Percentiles rank a stretch among this genome's conserved stretches.
These are phyloP conservation scores for Bombyx mori DNA, from an alignment of 1,140 invertebrate species.

Conservation along the genomic window ASM3026992v2 NC_085131.1:6030501-6031000, in stretches of 20 bases:
- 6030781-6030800: conserved; percentile 87
- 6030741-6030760: conserved; percentile 84
- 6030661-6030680: conserved; percentile 91
- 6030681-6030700: conserved; percentile 91
- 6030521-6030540: too few relatives aligned
- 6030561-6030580: too few relatives aligned
- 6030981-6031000: too few relatives aligned
- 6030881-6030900: conserved; percentile 11
- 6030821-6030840: conserved; percentile 87
- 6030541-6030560: too few relatives aligned
- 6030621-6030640: not conserved
- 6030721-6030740: conserved; percentile 81
- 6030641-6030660: conserved; percentile 3
- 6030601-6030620: too few relatives aligned
- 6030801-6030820: conserved; percentile 73
- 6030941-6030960: too few relatives aligned
- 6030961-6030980: too few relatives aligned
- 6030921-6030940: too few relatives aligned
- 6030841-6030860: conserved; percentile 84
- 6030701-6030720: conserved; percentile 88
- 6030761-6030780: conserved; percentile 86
- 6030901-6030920: too few relatives aligned
- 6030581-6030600: too few relatives aligned
- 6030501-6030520: too few relatives aligned
- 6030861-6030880: conserved; percentile 7